Evolutionary conservation across 2,888 invertebrate species (phyloP), one percentile per base, ranked within the genome.

Genomic region (Ommatoiulus sabulosus): DNA sequence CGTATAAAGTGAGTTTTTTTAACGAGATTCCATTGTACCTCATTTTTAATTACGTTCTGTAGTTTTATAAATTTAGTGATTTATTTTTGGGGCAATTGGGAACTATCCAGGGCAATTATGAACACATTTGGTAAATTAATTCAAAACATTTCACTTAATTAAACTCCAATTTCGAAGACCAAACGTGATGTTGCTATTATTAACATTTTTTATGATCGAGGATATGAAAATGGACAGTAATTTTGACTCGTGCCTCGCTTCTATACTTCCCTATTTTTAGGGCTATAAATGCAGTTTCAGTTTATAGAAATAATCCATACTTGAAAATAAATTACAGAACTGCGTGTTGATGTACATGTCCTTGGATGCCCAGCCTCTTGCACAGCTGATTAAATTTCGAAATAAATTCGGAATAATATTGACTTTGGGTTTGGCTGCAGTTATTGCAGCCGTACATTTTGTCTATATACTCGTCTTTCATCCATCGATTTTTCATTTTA

Each of bases 391-490:
- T 80, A 80, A 80, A 80, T 80, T 80, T 80, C 35, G 24, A n/a
- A 24, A 72, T 72, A 72, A 72, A 72, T 72, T 72, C 72, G 24
- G 57, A 80, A 80, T 80, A 80, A 80, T 80, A 80, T 80, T 80
- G 80, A 80, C 80, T 80, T 80, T 43, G 12, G 80, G 5, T 17
- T 43, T 80, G 35, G 80, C 35, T 80, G 24, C 35, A 80, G 80
- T 35, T 80, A 24, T 12, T 35, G n/a, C 57, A 57, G 57, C 57
- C 35, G 35, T 35, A 35, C 52, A 52, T 52, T 52, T 15, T 52
- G 12, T 15, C 52, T 52, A 52, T 52, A 52, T 15, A 17, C n/a
- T n/a, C 1, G 52, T 15, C 12, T 52, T 52, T 52, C 52, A 52
- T 1, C 35, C 15, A 80, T 80, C 35, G 35, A 80, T 80, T 80